Evolutionary conservation across 2,888 invertebrate species (phyloP), one percentile per base, ranked within the genome.

Genomic region (Pocota personata): DNA sequence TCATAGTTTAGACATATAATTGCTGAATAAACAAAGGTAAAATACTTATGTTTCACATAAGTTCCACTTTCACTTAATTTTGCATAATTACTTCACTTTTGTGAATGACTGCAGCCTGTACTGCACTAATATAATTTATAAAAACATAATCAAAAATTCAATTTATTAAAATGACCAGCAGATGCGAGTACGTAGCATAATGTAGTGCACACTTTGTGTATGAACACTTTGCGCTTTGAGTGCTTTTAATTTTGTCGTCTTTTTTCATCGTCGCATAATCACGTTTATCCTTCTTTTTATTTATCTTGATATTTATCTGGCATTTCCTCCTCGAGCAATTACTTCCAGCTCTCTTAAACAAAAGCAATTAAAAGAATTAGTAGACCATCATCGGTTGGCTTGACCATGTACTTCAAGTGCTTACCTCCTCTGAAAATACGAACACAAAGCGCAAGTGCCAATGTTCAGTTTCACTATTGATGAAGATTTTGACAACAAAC

Each of bases 281-380:
- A 46, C 64, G 62, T 71, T 72, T 60, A 76, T 64, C 32, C 57
- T 27, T 50, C 58, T n/a, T n/a, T n/a, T n/a, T n/a, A 37, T 76
- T 55, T 62, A 77, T 77, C 64, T 72, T 60, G 83, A 84, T 84
- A 62, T 69, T 75, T 79, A 84, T 84, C 83, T 30, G 46, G 40
- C 62, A 75, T 78, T 84, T 84, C 79, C 83, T 64, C 64, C 78
- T 84, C 64, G 37, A 62, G 30, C 72, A 55, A 73, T 71, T 75
- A 75, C 19, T 16, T 8, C 19, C 43, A 43, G 52, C 40, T 55
- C 67, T 46, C 48, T 73, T 48, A 50, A 79, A 79, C 67, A 64
- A 79, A 79, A 64, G 73, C 62, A 79, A 79, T 79, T 79, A 84
- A 84, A 84, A 64, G 64, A 84, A 84, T 84, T 75, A 79, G 83